Conservation (phyloP, 1,140 invertebrate species). For the Sweltsa coloradensis region DNA sequence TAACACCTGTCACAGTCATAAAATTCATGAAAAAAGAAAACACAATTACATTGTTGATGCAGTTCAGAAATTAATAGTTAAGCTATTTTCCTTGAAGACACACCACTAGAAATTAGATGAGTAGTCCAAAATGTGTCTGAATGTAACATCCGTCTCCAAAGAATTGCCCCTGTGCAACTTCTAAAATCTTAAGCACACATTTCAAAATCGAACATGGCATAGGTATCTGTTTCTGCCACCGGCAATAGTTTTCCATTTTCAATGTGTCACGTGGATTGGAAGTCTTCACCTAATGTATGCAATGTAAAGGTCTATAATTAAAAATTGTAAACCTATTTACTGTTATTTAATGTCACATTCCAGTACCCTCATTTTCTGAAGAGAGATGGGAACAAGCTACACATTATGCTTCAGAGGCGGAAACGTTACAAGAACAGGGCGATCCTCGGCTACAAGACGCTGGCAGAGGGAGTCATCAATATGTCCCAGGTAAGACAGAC, state of each 20-base stretch:
- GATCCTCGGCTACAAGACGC: slow-evolving; percentile 95
- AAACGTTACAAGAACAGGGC: slow-evolving; percentile 97
- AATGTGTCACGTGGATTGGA: background rate
- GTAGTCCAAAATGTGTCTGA: no score
- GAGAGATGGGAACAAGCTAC: slow-evolving; percentile 86
- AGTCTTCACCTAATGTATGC: background rate
- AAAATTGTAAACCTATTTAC: background rate
- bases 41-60: no score
- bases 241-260: background rate
- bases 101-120: no score
- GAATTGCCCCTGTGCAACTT: no score
- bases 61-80: no score
- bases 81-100: no score
- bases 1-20: background rate
- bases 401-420: slow-evolving; percentile 84
- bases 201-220: background rate
- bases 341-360: slow-evolving; percentile 16
- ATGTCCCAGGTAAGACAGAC: slow-evolving; percentile 72
- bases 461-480: slow-evolving; percentile 90
- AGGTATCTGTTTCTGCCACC: background rate
- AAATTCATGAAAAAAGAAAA: background rate
- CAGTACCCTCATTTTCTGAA: slow-evolving; percentile 98
- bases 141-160: no score
- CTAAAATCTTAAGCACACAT: background rate
- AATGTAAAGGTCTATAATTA: background rate